Conservation (phyloP, 1,140 invertebrate genomes). For the Bactericera cockerelli region DNA sequence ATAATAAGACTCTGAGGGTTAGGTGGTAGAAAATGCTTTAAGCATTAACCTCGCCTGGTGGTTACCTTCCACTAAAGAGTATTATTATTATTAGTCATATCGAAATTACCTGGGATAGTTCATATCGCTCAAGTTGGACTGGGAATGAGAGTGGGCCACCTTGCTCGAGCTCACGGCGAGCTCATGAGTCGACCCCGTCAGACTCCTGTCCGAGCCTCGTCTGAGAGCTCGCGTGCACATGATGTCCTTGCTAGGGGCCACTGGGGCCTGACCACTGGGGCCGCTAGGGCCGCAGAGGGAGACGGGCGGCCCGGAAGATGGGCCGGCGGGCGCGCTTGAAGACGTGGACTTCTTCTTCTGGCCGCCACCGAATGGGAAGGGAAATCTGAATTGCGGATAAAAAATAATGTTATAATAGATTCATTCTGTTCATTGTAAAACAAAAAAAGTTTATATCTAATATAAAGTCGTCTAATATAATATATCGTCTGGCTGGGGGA, state of each 20-base stretch:
- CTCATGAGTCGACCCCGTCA: conserved; percentile 65
- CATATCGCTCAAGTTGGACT: conserved; percentile 63
- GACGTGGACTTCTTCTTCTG: conserved; percentile 61
- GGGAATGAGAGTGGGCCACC: conserved; percentile 60
- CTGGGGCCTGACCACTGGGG: conserved; percentile 19
- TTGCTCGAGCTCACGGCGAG: conserved; percentile 43
- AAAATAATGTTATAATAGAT: no score
- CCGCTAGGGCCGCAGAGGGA: conserved; percentile 17
- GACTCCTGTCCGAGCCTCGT: conserved; percentile 59
- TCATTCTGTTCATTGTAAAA: no score
- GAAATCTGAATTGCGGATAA: no score
- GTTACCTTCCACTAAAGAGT: no score
- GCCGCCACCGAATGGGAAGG: conserved; percentile 55
- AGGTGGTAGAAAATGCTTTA: no score
- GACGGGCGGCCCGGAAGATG: conserved; percentile 8
- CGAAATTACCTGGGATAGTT: conserved; percentile 52
- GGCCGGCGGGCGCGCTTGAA: conserved; percentile 23
- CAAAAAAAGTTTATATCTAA: no score
- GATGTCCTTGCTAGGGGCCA: conserved; percentile 13
- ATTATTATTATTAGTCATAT: no score
- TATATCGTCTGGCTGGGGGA: no score
- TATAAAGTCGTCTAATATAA: no score
- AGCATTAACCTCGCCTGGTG: no score
- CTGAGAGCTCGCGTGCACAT: conserved; percentile 23
- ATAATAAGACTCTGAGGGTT: no score